Evolutionary conservation across 2,888 invertebrate species (phyloP).

Genomic region (Drosophila anceps): DNA sequence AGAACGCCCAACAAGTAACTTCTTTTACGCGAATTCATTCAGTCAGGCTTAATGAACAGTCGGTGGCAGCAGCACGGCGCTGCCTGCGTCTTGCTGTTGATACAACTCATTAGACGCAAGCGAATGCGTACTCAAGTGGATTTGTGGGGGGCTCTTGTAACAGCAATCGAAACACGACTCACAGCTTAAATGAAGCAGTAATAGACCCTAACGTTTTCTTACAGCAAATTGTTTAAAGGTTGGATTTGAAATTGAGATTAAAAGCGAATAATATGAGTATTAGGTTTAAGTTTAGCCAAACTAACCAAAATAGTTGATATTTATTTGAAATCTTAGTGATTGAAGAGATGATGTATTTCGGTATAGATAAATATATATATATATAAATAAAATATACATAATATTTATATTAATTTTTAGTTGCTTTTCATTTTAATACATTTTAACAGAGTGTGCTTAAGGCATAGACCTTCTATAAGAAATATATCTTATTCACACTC

Average conservation of each 20-base stretch:
- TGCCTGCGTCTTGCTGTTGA: slow-evolving; percentile 74
- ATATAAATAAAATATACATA: too few relatives aligned
- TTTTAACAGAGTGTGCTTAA: too few relatives aligned
- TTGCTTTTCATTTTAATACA: too few relatives aligned
- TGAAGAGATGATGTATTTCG: neutral
- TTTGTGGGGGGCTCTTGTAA: slow-evolving; percentile 17
- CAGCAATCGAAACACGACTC: slow-evolving; percentile 16
- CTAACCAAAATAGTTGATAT: neutral
- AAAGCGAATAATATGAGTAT: neutral
- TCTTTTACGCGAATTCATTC: slow-evolving; percentile 83
- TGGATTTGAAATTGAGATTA: neutral
- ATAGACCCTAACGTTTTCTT: neutral
- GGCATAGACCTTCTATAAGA: too few relatives aligned
- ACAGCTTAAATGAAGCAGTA: slow-evolving; percentile 12
- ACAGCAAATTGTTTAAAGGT: slow-evolving; percentile 23
- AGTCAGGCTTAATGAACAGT: slow-evolving; percentile 84
- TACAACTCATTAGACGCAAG: slow-evolving; percentile 83
- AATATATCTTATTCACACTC: too few relatives aligned
- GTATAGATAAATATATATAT: too few relatives aligned
- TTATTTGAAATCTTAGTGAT: neutral
- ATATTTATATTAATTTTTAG: too few relatives aligned
- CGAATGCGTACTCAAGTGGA: slow-evolving; percentile 82
- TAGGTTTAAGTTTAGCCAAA: too few relatives aligned
- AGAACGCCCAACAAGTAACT: slow-evolving; percentile 73
- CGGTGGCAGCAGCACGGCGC: slow-evolving; percentile 37